A percentile compares a stretch with the other conserved stretches of the same genome.
These are phyloP conservation scores for Bufo gargarizans DNA, from an alignment of 2,113 vertebrate genomes.

Conservation along the genomic window DNA sequence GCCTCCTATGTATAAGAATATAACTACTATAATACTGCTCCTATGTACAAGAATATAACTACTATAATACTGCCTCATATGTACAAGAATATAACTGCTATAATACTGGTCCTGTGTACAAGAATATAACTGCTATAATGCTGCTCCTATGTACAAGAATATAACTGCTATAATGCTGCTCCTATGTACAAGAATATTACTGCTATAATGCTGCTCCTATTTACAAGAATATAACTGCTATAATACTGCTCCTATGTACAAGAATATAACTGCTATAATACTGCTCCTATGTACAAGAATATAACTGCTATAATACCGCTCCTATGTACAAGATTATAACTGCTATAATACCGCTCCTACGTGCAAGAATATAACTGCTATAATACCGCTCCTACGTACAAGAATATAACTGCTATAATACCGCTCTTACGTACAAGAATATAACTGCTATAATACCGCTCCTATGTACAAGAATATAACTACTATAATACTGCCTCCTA, in stretches of 20 bases:
- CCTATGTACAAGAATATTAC: neutral
- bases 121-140: neutral
- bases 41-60: neutral
- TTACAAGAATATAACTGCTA: neutral
- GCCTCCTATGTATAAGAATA: neutral
- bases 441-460: no score
- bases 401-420: slow-evolving; percentile 8
- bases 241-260: neutral
- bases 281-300: no score
- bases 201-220: neutral
- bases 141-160: neutral
- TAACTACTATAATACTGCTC: neutral
- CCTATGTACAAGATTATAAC: no score
- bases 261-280: no score
- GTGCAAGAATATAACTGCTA: neutral
- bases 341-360: no score
- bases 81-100: neutral
- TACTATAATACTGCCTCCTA: neutral
- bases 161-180: neutral
- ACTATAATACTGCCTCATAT: neutral
- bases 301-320: no score
- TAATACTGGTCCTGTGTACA: neutral
- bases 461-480: neutral
- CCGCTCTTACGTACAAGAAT: neutral
- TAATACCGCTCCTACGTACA: neutral